These are phyloP conservation scores for Colius striatus DNA, from an alignment of 2,113 vertebrate species.

Conservation along the genomic window DNA sequence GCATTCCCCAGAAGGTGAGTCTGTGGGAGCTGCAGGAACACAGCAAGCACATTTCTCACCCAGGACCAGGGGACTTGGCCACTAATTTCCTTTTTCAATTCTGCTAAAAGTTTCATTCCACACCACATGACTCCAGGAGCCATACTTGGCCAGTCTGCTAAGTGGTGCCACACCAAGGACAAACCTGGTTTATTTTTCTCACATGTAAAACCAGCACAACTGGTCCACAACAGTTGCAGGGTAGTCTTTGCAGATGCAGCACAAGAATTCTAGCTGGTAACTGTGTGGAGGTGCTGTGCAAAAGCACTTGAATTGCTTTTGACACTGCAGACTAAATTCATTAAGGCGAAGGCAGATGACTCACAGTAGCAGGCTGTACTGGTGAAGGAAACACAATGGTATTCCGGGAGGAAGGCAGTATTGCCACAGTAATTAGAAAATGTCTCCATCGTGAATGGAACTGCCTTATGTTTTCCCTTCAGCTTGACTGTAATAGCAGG, in stretches of 20 bases:
- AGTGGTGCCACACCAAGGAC: neutral
- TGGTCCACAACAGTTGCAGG: neutral
- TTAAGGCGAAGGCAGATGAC: constrained; percentile 29
- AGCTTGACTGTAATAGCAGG: neutral
- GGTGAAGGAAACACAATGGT: neutral
- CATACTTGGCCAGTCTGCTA: neutral
- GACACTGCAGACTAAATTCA: constrained; percentile 15
- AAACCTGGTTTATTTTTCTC: neutral
- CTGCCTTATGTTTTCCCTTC: neutral
- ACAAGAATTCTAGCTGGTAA: neutral
- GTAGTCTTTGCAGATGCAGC: neutral
- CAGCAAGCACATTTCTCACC: neutral
- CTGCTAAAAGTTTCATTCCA: neutral
- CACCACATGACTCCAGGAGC: neutral
- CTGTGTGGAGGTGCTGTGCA: neutral
- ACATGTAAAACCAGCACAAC: neutral
- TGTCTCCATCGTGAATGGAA: neutral
- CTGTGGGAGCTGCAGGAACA: neutral
- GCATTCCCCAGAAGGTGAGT: neutral
- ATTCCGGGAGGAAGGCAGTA: neutral
- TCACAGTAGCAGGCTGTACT: neutral
- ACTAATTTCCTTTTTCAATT: neutral
- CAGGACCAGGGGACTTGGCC: accelerated
- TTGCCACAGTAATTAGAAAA: neutral
- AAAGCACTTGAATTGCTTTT: constrained; percentile 20